Base-by-base conservation (phyloP, 1,140 invertebrate genomes). In the Drosophila nasuta region DNA sequence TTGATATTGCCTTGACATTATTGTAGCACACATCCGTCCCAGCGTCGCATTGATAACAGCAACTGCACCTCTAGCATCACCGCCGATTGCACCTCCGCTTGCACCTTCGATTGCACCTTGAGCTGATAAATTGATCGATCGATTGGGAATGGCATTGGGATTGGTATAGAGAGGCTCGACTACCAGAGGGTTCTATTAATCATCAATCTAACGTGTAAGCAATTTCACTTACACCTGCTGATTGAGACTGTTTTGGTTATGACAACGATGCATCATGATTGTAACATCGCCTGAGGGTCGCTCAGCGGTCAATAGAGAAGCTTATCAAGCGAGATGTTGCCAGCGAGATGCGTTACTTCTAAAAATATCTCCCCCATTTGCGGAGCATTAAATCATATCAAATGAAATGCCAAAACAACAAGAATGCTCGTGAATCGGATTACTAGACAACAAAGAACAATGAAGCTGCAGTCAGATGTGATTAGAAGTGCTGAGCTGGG, bases 1-100 rank as follows among this genome's bases (percentile, higher is more conserved):
- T 46, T 64, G 59, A 48, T 59, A 63, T 79, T 70, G 73, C 83
- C 82, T 88, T 87, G 83, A 88, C 80, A 82, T 82, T 71, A 25
- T 78, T 33, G n/a, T 43, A 33, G 30, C 30, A 33, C 30, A 79
- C 77, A 80, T 88, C 83, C 70, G 77, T 51, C 57, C 83, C 66
- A 83, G 65, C 76, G 8, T 54, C 51, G 35, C 41, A 43, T 28
- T 64, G 62, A 64, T 64, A 64, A 64, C 48, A 15, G n/a, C 49
- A 56, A 13, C 51, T 66, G 63, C 51, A 65, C 11, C 33, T 65
- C 57, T 25, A 25, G 3, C 3, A 25, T 25, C 33, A 41, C 45
- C 13, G 10, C 8, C 28, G 30, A 33, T 33, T 41, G 38, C 41
- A 43, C 11, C 35, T 38, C 35, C 35, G 35, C 35, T 5, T n/a